Percentiles rank a stretch among this genome's conserved stretches.
Evolutionary conservation across 2,113 vertebrate genomes (phyloP).

Genomic region (Setophaga coronata): DNA sequence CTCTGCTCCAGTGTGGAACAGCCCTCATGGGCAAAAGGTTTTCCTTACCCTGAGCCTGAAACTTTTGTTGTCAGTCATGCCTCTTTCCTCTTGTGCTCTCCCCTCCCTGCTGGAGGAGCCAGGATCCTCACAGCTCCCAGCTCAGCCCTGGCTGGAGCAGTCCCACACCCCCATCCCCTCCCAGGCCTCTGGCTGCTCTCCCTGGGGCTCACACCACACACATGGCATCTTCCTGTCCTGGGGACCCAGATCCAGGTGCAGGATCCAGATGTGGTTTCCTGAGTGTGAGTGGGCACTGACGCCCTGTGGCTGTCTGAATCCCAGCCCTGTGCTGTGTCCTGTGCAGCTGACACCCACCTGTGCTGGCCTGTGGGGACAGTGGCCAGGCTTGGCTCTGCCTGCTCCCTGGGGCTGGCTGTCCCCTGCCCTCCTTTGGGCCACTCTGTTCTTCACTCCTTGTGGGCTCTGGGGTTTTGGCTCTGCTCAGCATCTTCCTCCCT

Average conservation of each 20-base stretch:
- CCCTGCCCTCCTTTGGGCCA: neutral
- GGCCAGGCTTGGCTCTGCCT: neutral
- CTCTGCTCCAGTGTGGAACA: neutral
- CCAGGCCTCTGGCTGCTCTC: rapidly evolving
- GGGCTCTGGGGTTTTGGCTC: neutral
- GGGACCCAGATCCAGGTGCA: neutral
- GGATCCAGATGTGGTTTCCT: neutral
- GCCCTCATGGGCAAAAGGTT: neutral
- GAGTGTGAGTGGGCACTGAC: neutral
- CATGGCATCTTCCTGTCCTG: neutral
- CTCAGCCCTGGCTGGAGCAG: neutral
- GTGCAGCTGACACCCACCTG: neutral
- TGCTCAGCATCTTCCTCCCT: neutral
- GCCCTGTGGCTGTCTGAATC: neutral
- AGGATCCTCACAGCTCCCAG: neutral
- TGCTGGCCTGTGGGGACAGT: rapidly evolving
- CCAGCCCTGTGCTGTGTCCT: rapidly evolving
- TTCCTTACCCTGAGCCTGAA: neutral
- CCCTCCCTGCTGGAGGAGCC: neutral
- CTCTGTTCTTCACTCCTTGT: neutral
- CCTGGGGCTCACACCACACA: rapidly evolving
- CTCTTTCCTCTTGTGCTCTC: neutral
- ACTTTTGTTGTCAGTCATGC: rapidly evolving
- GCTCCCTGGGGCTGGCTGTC: neutral
- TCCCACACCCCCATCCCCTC: rapidly evolving